Base-by-base conservation (phyloP, 2,113 vertebrate genomes). In the Lota lota region DNA sequence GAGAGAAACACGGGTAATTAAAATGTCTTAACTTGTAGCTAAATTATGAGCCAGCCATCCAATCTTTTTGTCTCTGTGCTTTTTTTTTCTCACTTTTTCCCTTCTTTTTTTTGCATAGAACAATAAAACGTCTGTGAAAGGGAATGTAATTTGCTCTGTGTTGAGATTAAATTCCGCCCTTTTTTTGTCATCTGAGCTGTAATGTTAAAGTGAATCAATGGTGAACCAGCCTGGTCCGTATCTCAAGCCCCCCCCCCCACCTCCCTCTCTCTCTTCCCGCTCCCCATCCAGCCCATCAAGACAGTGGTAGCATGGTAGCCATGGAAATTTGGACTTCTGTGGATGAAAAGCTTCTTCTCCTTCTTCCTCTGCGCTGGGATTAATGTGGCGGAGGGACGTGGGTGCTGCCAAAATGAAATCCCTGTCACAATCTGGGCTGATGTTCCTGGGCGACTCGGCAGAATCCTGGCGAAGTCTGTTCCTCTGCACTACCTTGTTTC, bases 341-440 rank as follows among this genome's bases (percentile, higher is more conserved):
- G 86, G 88, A 91, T 91, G 83, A 92, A 91, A 91, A 87, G 80
- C 87, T 59, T 59, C n/a, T 59, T 59, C 11, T 59, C 4, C 18
- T 59, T 20, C 19, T 59, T 21, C 20, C 58, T 21, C 8, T 85
- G 83, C 78, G 69, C 75, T 58, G 62, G 91, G 91, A 92, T 92
- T 92, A 91, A 92, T 92, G 90, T 85, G 28, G 28, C 28, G 85
- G 87, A 92, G 28, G 28, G 7, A 93, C 90, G 82, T 87, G 88
- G 91, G 86, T 87, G 83, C 86, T 80, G 84, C 53, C 86, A 74
- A 82, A 80, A 83, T 87, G 87, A 91, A 92, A 91, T 90, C 86
- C 88, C 89, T 90, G 88, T 91, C 90, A 91, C 88, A 92, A 88
- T 83, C 87, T 82, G 40, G 51, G 64, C 85, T 83, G 83, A 89